Base-by-base conservation (phyloP, 1,140 invertebrate genomes). In the Zelostemma sp. region DNA sequence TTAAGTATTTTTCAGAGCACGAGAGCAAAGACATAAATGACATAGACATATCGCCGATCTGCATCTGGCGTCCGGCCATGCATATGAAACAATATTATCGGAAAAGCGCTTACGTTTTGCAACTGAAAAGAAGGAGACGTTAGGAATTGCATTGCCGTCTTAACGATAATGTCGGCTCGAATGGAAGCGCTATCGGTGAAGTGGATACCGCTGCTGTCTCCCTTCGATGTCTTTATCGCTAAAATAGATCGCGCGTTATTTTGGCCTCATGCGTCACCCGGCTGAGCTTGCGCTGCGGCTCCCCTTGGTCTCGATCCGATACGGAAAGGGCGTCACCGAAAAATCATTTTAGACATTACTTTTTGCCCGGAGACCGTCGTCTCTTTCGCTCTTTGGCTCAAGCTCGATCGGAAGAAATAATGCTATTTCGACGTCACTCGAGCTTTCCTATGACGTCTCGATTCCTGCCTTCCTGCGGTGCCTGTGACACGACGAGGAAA, bases 31-130 rank as follows among this genome's bases (percentile, higher is more conserved):
- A 56, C 51, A 38, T 48, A 58, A 62, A 68, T 43, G 65, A 62
- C 48, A 33, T 25, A 59, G 55, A 68, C 49, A 47, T 68, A 46
- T 46, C 43, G 12, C 16, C 43, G 17, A 46, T 46, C 9, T 19
- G 43, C 17, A 46, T 68, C 59, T 68, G 59, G 59, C 59, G 49
- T 55, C 59, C 31, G 59, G 49, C 66, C 59, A 68, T 68, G 66
- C 66, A 68, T 62, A 62, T 62, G 57, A 68, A 68, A 62, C 48
- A 68, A 62, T 68, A 62, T 61, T 61, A 57, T 51, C 31, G 19
- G 12, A 15, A 18, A 41, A 33, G 15, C 19, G 41, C 54, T 51
- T 28, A 8, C 55, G 33, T 54, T 31, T 57, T 17, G 38, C 46
- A 35, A 56, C 21, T 33, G 21, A 28, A 17, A 53, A 25, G 12